These are phyloP conservation scores for Drosophila ironensis DNA, from an alignment of 1,140 invertebrate genomes.

Conservation along the genomic window DNA sequence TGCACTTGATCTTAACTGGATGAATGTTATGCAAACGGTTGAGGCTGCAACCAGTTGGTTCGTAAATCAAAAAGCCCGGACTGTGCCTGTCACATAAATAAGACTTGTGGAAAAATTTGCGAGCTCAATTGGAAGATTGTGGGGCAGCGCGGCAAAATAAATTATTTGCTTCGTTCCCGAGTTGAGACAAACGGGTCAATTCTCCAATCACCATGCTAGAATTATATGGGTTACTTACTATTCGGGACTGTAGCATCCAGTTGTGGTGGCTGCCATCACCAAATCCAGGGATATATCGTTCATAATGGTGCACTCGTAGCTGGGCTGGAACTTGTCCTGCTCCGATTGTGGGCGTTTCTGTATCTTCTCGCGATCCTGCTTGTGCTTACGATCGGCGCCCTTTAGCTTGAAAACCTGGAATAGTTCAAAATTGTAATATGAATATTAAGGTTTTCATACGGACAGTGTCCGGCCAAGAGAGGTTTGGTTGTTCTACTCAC, in stretches of 20 bases:
- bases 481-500: no score
- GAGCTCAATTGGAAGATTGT: slow-evolving; percentile 32
- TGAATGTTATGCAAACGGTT: slow-evolving; percentile 30
- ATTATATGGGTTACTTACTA: slow-evolving; percentile 76
- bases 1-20: slow-evolving; percentile 37
- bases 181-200: no score
- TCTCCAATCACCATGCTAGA: no score
- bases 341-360: slow-evolving; percentile 91
- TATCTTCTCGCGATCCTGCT: slow-evolving; percentile 98
- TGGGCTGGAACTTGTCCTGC: slow-evolving; percentile 97
- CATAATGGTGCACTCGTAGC: slow-evolving; percentile 96
- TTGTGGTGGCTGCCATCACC: slow-evolving; percentile 49
- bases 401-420: slow-evolving; percentile 91
- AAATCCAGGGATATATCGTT: slow-evolving; percentile 87
- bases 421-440: neutral
- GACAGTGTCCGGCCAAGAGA: neutral
- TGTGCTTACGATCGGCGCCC: slow-evolving; percentile 98
- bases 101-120: slow-evolving; percentile 21
- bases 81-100: slow-evolving; percentile 43
- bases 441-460: neutral
- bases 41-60: slow-evolving; percentile 14
- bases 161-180: slow-evolving; percentile 14
- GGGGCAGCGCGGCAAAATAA: slow-evolving; percentile 14
- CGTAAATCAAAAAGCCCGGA: slow-evolving; percentile 29
- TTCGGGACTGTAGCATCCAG: slow-evolving; percentile 80